Base-by-base conservation (phyloP, 2,888 invertebrate genomes). In the Rugalucina vietnamica region DNA sequence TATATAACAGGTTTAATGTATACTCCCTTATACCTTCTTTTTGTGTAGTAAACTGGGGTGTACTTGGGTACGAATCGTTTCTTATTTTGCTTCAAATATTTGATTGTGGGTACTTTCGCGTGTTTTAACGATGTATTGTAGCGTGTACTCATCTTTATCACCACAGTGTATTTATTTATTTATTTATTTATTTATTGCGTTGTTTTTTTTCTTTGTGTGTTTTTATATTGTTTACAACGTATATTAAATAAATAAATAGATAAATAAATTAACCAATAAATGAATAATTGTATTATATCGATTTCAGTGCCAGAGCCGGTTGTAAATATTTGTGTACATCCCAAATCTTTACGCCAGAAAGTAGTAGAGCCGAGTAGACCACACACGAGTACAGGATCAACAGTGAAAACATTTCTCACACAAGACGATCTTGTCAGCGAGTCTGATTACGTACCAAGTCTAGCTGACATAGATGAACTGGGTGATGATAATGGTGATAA, bases 301-400 rank as follows among this genome's bases (percentile, higher is more conserved):
- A 8, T 78, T 78, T 18, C 69, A 82, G 82, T 36, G 4, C 29
- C 24, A 14, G 74, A 37, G n/a, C 82, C 82, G 27, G 69, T 70
- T 21, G 54, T 82, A 29, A 71, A 57, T 8, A 39, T 81, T 5
- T 85, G 85, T 32, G 85, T 85, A 5, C 85, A 85, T 57, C 85
- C 85, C 0, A 76, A 14, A 21, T 85, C 85, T 10, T 43, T 85
- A 10, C 29, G 49, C 29, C 60, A 65, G 37, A 65, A 74, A 18
- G 81, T 82, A 10, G 74, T 79, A n/a, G 57, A 79, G n/a, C 83
- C 87, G 18, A 88, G 89, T 60, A 43, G 60, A 2, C 60, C 12
- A 0, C 91, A 91, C 79, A 37, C 50, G n/a, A 90, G 90, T 71
- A 89, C 90, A 1, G 91, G 91, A 0, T 90, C 90, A 3, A 91